A percentile compares a stretch with the other conserved stretches of the same genome.
Conservation (phyloP, 2,888 invertebrate genomes). For the Eupsilia transversa region DNA sequence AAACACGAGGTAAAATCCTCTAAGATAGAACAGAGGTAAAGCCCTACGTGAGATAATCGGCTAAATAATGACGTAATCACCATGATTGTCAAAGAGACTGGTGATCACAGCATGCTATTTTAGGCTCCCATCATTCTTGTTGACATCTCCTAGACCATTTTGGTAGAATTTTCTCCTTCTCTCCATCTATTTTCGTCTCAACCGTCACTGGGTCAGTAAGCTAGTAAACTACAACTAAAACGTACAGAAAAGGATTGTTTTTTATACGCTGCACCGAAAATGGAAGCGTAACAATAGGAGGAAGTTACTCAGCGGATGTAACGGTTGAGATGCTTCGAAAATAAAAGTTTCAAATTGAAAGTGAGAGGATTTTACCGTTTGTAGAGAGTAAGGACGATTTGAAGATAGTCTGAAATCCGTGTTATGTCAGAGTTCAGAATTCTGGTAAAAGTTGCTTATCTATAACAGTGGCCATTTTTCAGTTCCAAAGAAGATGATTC, state of each 20-base stretch:
- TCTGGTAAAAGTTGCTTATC: background rate
- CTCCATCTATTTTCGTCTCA: background rate
- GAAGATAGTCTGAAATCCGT: background rate
- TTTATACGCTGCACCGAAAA: conserved; percentile 36
- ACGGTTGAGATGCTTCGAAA: conserved; percentile 37
- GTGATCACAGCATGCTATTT: background rate
- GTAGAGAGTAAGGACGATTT: background rate
- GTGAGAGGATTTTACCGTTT: conserved; percentile 37
- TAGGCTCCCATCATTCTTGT: no score
- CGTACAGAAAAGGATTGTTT: conserved; percentile 26
- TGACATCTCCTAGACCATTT: no score
- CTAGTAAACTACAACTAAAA: background rate
- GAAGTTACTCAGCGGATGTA: conserved; percentile 38
- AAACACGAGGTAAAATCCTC: no score
- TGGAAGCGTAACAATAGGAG: conserved; percentile 43
- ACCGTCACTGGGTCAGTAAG: conserved; percentile 28
- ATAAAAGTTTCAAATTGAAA: conserved; percentile 44
- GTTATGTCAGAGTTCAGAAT: background rate
- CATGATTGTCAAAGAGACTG: background rate
- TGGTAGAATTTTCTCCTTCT: no score
- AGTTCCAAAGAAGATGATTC: background rate
- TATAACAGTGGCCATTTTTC: background rate
- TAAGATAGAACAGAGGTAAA: no score
- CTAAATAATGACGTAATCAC: background rate
- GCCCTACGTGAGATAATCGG: no score